Evolutionary conservation across 2,888 invertebrate genomes (phyloP).

Genomic region (Drosophila dives): DNA sequence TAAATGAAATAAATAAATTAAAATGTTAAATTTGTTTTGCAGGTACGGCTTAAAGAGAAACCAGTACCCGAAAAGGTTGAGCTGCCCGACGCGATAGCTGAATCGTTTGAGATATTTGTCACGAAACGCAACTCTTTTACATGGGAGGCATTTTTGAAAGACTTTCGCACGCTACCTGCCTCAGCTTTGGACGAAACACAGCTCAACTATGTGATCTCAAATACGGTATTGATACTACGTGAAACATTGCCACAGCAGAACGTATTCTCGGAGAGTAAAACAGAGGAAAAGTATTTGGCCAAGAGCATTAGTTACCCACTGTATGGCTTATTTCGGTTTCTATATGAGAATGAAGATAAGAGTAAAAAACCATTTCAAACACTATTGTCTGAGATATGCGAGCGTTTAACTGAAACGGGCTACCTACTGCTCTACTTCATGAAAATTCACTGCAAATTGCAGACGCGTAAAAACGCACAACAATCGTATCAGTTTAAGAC

Average conservation of each 20-base stretch:
- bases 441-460: constrained; percentile 89
- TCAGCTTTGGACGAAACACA: constrained; percentile 84
- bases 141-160: constrained; percentile 84
- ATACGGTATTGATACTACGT: constrained; percentile 82
- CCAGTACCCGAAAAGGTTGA: constrained; percentile 84
- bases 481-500: constrained; percentile 90
- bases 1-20: too few relatives aligned
- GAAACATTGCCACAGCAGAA: constrained; percentile 83
- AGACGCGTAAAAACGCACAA: constrained; percentile 86
- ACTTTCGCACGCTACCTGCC: constrained; percentile 82
- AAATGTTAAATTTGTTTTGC: constrained; percentile 1
- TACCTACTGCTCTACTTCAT: constrained; percentile 95
- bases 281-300: constrained; percentile 87
- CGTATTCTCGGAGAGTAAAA: constrained; percentile 86
- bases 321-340: constrained; percentile 94
- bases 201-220: constrained; percentile 84
- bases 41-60: constrained; percentile 85
- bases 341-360: constrained; percentile 90
- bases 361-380: constrained; percentile 91
- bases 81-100: constrained; percentile 82
- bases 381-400: constrained; percentile 92
- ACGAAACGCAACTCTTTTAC: constrained; percentile 82
- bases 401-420: constrained; percentile 90
- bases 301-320: constrained; percentile 93
- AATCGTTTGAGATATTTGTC: constrained; percentile 84